Evolutionary conservation across 2,888 invertebrate genomes (phyloP).

Genomic region (Nemapogon koenigi): DNA sequence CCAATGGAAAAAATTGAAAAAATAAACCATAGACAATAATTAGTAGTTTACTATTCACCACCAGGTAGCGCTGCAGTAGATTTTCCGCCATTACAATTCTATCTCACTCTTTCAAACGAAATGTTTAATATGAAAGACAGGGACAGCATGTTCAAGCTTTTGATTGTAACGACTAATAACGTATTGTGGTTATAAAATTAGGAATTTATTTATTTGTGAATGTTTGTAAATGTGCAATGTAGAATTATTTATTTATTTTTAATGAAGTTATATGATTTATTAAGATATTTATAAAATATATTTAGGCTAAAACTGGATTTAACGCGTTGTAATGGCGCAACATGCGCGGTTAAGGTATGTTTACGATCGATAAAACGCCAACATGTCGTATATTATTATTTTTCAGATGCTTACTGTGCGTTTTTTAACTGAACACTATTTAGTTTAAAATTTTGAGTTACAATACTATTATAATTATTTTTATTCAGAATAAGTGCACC

Average conservation of each 20-base stretch:
- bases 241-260: constrained; percentile 22
- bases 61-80: constrained; percentile 4
- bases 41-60: neutral
- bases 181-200: constrained; percentile 48
- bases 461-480: too few relatives aligned
- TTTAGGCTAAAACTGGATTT: too few relatives aligned
- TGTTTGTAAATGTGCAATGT: constrained; percentile 35
- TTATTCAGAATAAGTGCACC: too few relatives aligned
- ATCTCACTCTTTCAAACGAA: constrained; percentile 30
- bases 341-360: constrained; percentile 52
- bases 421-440: too few relatives aligned
- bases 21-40: constrained; percentile 1
- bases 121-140: constrained; percentile 14
- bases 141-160: constrained; percentile 31
- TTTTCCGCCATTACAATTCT: neutral
- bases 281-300: neutral
- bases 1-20: neutral
- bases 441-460: too few relatives aligned
- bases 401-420: too few relatives aligned
- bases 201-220: constrained; percentile 41
- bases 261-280: constrained; percentile 19
- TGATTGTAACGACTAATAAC: constrained; percentile 60
- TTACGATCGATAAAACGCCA: constrained; percentile 40
- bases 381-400: too few relatives aligned
- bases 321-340: constrained; percentile 41